Evolutionary conservation across 2,797 vertebrate species (phyloP).

Genomic region (Pseudomugil gertrudae): DNA sequence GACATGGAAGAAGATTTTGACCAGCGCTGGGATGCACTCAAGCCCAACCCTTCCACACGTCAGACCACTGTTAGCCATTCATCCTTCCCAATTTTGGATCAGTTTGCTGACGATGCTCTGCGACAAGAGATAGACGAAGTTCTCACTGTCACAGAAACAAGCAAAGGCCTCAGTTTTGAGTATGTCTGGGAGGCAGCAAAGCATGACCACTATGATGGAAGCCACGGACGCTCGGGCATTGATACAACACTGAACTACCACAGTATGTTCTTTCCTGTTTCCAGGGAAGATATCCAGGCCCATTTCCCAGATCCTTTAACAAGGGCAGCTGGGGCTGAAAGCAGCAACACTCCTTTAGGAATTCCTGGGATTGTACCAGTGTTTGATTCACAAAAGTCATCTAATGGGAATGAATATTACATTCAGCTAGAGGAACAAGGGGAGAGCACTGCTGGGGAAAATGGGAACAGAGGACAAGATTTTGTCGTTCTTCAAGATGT

Average conservation of each 20-base stretch:
- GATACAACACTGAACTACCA: slow-evolving; percentile 91
- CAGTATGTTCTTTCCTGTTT: slow-evolving; percentile 93
- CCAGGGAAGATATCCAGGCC: slow-evolving; percentile 89
- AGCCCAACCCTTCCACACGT: slow-evolving; percentile 86
- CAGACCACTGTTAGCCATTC: slow-evolving; percentile 86
- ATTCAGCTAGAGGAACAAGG: slow-evolving; percentile 94
- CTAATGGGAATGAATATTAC: slow-evolving; percentile 91
- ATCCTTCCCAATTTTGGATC: slow-evolving; percentile 94
- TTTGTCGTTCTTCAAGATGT: slow-evolving; percentile 85
- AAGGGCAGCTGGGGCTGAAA: slow-evolving; percentile 71
- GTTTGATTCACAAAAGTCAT: slow-evolving; percentile 91
- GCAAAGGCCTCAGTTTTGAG: slow-evolving; percentile 96
- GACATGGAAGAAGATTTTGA: slow-evolving; percentile 93
- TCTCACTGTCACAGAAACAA: slow-evolving; percentile 97
- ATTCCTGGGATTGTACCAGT: slow-evolving; percentile 91
- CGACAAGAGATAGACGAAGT: slow-evolving; percentile 95
- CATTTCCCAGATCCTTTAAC: slow-evolving; percentile 83
- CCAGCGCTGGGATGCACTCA: slow-evolving; percentile 95
- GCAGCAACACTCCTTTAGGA: slow-evolving; percentile 70
- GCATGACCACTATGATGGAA: slow-evolving; percentile 91
- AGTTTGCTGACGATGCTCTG: slow-evolving; percentile 88
- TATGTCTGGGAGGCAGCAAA: slow-evolving; percentile 98
- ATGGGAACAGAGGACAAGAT: slow-evolving; percentile 73
- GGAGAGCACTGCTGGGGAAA: slow-evolving; percentile 80
- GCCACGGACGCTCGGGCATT: slow-evolving; percentile 77